phyloP scores from a whole-genome alignment of 2,113 vertebrate species.

The Henicopernis longicauda region DNA sequence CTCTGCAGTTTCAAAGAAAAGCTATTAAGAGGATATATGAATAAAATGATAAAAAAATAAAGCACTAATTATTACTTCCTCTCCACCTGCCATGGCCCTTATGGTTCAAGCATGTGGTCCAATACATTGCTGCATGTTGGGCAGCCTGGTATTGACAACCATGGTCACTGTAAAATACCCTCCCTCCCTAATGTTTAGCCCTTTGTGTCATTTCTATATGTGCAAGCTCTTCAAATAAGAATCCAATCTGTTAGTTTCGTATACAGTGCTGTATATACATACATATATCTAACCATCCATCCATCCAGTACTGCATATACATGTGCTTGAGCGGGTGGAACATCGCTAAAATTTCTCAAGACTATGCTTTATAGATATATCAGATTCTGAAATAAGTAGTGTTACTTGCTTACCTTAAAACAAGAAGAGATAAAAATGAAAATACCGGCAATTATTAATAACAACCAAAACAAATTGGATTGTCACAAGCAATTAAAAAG shows the following conservation, averaged over 20 bases:
- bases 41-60: neutral
- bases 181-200: neutral
- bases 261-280: neutral
- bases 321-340: neutral
- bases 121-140: neutral
- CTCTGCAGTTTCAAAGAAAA: neutral
- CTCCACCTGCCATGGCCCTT: neutral
- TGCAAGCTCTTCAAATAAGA: neutral
- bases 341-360: neutral
- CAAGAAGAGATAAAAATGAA: neutral
- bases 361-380: neutral
- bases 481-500: neutral
- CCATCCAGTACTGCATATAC: too few relatives aligned
- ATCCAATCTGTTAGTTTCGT: neutral
- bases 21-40: neutral
- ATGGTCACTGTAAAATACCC: neutral
- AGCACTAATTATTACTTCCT: neutral
- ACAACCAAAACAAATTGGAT: neutral
- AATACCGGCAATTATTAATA: neutral
- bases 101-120: rapidly evolving
- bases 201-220: neutral
- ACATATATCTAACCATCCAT: neutral
- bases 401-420: neutral
- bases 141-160: neutral
- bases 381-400: neutral